These are phyloP conservation scores for Clavelina lepadiformis DNA, from an alignment of 23 tunicate genomes.

Conservation along the genomic window DNA sequence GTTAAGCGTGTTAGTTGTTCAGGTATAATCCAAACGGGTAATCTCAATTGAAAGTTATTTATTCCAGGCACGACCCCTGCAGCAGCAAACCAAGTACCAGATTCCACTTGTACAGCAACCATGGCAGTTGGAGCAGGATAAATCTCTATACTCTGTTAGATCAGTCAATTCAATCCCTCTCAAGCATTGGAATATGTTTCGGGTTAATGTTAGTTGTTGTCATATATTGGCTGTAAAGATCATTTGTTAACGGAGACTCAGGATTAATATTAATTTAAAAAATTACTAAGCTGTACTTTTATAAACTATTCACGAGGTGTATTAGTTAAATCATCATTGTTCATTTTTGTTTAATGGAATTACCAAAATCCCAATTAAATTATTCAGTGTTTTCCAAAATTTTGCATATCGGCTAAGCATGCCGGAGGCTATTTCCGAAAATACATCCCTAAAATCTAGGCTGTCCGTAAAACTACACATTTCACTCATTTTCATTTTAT, in stretches of 20 bases:
- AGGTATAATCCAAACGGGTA: neutral
- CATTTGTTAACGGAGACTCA: neutral
- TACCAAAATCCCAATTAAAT: too few species aligned
- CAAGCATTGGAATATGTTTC: slow-evolving; percentile 43
- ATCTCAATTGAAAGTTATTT: neutral
- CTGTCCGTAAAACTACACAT: too few species aligned
- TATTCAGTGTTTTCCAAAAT: too few species aligned
- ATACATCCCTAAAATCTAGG: too few species aligned
- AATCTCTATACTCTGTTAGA: slow-evolving; percentile 78
- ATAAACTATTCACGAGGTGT: too few species aligned
- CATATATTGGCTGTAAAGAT: neutral
- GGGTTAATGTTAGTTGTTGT: slow-evolving; percentile 26
- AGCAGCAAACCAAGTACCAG: slow-evolving; percentile 48
- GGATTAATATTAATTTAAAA: too few species aligned
- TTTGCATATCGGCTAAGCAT: too few species aligned
- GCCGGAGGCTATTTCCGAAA: too few species aligned
- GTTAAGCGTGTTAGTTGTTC: neutral
- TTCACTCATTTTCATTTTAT: too few species aligned
- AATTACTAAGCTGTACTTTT: too few species aligned
- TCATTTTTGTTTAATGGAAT: too few species aligned
- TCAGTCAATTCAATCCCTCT: slow-evolving; percentile 70
- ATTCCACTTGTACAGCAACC: slow-evolving; percentile 75
- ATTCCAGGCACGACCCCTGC: slow-evolving; percentile 41
- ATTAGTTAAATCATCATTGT: too few species aligned
- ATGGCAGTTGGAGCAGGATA: slow-evolving; percentile 91